Evolutionary conservation across 2,113 vertebrate species (phyloP).

Genomic region (Mionectes macconnelli): DNA sequence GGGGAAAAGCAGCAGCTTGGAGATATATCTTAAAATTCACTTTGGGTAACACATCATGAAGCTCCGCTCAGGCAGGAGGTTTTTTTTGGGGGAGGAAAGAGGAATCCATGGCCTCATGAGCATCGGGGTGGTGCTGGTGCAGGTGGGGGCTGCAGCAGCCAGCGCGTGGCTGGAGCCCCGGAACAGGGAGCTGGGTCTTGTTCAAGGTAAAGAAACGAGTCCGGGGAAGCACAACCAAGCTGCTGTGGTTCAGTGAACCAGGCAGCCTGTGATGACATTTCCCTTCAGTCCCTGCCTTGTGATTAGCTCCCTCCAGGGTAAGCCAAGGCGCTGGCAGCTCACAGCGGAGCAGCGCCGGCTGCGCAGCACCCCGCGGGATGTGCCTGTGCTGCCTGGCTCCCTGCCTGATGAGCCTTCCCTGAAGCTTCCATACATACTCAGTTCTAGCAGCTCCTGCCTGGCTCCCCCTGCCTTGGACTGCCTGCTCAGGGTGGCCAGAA

Average conservation of each 20-base stretch:
- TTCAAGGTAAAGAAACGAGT: not conserved
- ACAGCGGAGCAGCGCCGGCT: fast-evolving
- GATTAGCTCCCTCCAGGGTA: not conserved
- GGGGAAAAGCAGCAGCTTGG: slow-evolving; percentile 8
- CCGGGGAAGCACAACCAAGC: not conserved
- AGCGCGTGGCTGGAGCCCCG: not conserved
- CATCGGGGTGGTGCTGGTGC: not conserved
- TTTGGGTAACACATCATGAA: not conserved
- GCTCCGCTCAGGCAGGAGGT: not conserved
- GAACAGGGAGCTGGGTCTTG: not conserved
- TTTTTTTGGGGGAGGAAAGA: not conserved
- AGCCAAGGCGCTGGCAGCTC: fast-evolving
- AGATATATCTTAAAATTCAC: not conserved
- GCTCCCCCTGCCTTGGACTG: not conserved
- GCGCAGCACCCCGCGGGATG: not conserved
- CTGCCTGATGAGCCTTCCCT: not conserved
- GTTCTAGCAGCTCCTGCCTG: not conserved
- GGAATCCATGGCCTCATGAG: fast-evolving
- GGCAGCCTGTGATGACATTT: not conserved
- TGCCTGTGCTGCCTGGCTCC: not conserved
- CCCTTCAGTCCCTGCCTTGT: not conserved
- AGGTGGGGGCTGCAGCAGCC: not conserved
- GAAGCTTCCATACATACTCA: not conserved
- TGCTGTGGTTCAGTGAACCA: not conserved
- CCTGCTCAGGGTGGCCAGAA: not conserved